Evolutionary conservation across 2,888 invertebrate genomes (phyloP).

Genomic region (Colletes collaris): DNA sequence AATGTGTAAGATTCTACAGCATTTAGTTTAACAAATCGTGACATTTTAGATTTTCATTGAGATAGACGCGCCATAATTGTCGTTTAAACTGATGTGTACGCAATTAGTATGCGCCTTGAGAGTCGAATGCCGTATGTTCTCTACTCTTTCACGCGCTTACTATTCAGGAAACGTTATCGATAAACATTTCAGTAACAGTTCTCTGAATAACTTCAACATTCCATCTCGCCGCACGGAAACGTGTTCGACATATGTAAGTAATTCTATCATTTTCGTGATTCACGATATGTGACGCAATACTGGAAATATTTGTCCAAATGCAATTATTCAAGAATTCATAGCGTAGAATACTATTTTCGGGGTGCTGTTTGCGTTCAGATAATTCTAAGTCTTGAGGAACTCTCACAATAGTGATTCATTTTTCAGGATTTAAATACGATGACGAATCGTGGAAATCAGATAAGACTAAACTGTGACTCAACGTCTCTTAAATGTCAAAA

Average conservation of each 20-base stretch:
- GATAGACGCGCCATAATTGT: conserved; percentile 14
- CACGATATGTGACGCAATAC: neutral
- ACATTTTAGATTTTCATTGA: conserved; percentile 15
- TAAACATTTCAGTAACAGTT: conserved; percentile 61
- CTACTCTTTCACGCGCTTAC: conserved; percentile 33
- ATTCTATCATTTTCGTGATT: conserved; percentile 37
- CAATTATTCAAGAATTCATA: conserved; percentile 11
- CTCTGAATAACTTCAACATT: conserved; percentile 54
- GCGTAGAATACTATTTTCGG: neutral
- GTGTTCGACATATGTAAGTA: conserved; percentile 54
- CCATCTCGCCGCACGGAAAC: conserved; percentile 48
- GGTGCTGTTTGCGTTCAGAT: conserved; percentile 6
- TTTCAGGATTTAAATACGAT: neutral
- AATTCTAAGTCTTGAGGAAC: neutral
- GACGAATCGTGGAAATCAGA: neutral
- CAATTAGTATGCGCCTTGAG: conserved; percentile 38
- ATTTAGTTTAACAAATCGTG: too few species aligned
- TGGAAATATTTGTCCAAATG: conserved; percentile 16
- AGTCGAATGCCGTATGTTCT: conserved; percentile 11
- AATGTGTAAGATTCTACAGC: too few species aligned
- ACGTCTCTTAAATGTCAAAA: neutral
- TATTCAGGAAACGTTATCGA: conserved; percentile 59
- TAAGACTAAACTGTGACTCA: neutral
- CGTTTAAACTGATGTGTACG: conserved; percentile 25
- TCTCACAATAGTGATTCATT: conserved; percentile 19